phyloP scores from a whole-genome alignment of 2,797 vertebrate species.

The Apogon hyalosoma region DNA sequence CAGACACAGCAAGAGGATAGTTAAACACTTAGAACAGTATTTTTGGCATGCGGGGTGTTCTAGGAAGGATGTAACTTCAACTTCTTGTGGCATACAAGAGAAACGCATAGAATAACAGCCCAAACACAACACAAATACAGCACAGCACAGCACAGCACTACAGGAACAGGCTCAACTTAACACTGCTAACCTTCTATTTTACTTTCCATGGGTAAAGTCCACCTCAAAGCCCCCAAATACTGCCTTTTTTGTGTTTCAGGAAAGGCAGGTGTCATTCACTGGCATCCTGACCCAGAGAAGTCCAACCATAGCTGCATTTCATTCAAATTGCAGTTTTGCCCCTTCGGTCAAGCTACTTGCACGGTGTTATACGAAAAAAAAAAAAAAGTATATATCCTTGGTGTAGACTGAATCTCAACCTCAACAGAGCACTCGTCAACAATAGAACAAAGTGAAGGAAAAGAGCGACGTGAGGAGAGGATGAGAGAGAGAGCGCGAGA shows the following conservation, averaged over 20 bases:
- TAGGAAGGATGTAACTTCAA: slow-evolving; percentile 60
- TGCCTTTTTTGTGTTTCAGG: slow-evolving; percentile 82
- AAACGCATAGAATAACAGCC: slow-evolving; percentile 46
- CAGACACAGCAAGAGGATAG: slow-evolving; percentile 8
- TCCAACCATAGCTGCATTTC: slow-evolving; percentile 76
- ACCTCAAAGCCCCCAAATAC: slow-evolving; percentile 69
- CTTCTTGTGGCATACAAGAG: slow-evolving; percentile 58
- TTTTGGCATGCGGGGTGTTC: slow-evolving; percentile 47
- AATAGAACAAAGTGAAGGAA: slow-evolving; percentile 84
- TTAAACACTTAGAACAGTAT: slow-evolving; percentile 25
- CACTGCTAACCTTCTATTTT: slow-evolving; percentile 88
- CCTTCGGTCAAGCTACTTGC: slow-evolving; percentile 52
- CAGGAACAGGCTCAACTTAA: slow-evolving; percentile 66
- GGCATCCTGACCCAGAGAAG: slow-evolving; percentile 82
- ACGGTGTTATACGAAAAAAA: slow-evolving; percentile 48
- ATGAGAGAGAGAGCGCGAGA: slow-evolving; percentile 50
- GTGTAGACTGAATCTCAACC: slow-evolving; percentile 70
- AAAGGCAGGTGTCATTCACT: slow-evolving; percentile 83
- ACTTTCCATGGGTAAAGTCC: slow-evolving; percentile 86
- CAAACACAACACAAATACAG: slow-evolving; percentile 38
- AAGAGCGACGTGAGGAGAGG: slow-evolving; percentile 77
- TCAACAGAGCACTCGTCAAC: slow-evolving; percentile 81
- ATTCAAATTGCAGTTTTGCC: slow-evolving; percentile 64
- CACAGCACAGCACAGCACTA: slow-evolving; percentile 63
- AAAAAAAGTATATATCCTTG: slow-evolving; percentile 63